Evolutionary conservation across 2,113 vertebrate genomes (phyloP).

Genomic region (Gallinago undulata): DNA sequence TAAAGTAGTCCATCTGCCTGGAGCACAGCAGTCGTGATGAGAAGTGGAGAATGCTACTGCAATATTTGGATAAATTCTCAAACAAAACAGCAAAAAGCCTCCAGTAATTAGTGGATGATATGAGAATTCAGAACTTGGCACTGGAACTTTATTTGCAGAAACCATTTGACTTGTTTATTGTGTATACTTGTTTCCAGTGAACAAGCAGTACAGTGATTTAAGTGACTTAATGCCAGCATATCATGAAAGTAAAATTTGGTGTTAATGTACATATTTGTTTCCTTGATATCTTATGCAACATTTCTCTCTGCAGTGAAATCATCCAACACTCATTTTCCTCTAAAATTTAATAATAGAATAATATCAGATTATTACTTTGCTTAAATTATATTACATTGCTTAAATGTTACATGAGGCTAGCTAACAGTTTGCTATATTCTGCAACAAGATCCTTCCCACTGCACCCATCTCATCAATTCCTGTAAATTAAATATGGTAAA

Average conservation of each 20-base stretch:
- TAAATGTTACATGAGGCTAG: background rate
- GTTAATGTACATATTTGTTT: background rate
- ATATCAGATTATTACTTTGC: background rate
- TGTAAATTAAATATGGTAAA: background rate
- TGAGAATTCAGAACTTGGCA: slow-evolving; percentile 25
- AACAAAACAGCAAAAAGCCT: background rate
- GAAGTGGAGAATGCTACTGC: background rate
- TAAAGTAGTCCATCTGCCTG: slow-evolving; percentile 30
- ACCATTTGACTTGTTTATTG: background rate
- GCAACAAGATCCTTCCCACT: background rate
- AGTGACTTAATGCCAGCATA: background rate
- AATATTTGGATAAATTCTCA: slow-evolving; percentile 33
- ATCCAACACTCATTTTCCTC: background rate
- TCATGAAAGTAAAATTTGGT: background rate
- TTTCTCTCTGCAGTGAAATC: background rate
- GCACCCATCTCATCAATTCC: background rate
- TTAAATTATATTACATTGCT: background rate
- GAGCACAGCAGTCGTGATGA: slow-evolving; percentile 44
- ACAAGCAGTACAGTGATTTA: background rate
- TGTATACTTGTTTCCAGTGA: background rate
- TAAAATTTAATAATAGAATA: background rate
- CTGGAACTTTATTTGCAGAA: background rate
- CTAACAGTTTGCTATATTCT: background rate
- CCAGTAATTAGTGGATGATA: slow-evolving; percentile 6
- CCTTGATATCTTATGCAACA: background rate